Evolutionary conservation across 2,888 invertebrate genomes (phyloP), one percentile per base, ranked within the genome.

Genomic region (Tenthredo scrophulariae): DNA sequence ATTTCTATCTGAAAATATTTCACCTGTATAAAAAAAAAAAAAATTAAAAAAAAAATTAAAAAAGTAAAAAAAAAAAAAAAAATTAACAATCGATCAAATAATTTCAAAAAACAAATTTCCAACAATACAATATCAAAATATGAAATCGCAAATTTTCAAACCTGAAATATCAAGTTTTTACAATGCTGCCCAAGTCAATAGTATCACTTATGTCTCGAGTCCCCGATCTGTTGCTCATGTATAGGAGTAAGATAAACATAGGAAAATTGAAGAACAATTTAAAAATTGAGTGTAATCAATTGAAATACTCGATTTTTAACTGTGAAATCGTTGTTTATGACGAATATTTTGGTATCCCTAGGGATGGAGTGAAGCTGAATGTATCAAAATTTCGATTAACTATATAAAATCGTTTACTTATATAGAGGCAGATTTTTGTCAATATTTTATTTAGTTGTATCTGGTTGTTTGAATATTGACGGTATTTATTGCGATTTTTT

Each of bases 401-500:
- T 67, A 67, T 67, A 33, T 33, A 67, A 67, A 67, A 33, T 67
- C 67, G 33, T 67, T 15, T 22, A 22, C 58, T 29, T 15, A 62
- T 18, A 54, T n/a, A 54, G 6, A 29, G 67, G 67, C 67, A 33
- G 67, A 33, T 67, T 74, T 74, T 74, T 43, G 22, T 22, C 43
- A 70, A 70, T 74, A 22, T 74, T 74, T 13, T 43, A 22, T 74
- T 43, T 9, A 18, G 40, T 22, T 74, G 72, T 40, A 40, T 74
- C n/a, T 74, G 72, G 10, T 74, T 74, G n/a, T 74, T 74, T 22
- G 22, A 74, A 74, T 74, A 43, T 74, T 70, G 70, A 70, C 70
- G 33, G 33, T 70, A 37, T 70, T 70, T 70, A 70, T 70, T 70
- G 37, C 33, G n/a, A 37, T 70, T 70, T 37, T 67, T 67, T 33